Evolutionary conservation across 64 coral and sea anemone genomes (phyloP), one percentile per base, ranked within the genome.

Genomic region (Astreopora myriophthalma): DNA sequence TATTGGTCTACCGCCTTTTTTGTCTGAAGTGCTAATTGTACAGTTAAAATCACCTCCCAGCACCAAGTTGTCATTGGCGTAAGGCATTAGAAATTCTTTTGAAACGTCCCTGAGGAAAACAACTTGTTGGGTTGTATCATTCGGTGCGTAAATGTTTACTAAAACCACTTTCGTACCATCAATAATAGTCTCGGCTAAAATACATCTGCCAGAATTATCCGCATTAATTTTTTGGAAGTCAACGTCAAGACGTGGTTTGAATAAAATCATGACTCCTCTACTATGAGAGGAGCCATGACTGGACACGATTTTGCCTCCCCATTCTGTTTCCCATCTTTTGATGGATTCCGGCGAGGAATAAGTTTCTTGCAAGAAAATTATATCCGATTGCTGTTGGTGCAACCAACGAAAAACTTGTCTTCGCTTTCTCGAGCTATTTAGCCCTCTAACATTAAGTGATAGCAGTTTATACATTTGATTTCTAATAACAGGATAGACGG

Each of bases 191-290:
- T 89, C 87, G 70, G 73, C 27, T 19, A 89, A 24, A 76, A 89
- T 55, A 89, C 70, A 89, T 76, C 87, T 75, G 22, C 71, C 87
- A 29, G 3, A 16, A 34, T 60, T 61, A 55, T 89, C 71, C 34
- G 70, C 12, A 60, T 52, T 37, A 51, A 19, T 60, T 38, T 38
- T 61, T 77, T 77, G 52, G 12, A 89, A 38, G 26, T 61, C 22
- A 35, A 89, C 73, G 34, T 78, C 24, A 77, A 78, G 35, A 27
- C 33, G 37, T 24, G 87, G 72, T 76, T 89, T 89, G 51, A 77
- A 74, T 61, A 89, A 52, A 66, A 89, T 89, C 87, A 77, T 89
- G 20, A 78, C 87, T 31, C 87, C 87, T 64, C 73, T 77, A 39
- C 71, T 76, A 73, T 89, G 72, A 60, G 48, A 74, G 25, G 73